Evolutionary conservation across 2,797 vertebrate species (phyloP), one percentile per base, ranked within the genome.

Genomic region (Rallus crepitans): DNA sequence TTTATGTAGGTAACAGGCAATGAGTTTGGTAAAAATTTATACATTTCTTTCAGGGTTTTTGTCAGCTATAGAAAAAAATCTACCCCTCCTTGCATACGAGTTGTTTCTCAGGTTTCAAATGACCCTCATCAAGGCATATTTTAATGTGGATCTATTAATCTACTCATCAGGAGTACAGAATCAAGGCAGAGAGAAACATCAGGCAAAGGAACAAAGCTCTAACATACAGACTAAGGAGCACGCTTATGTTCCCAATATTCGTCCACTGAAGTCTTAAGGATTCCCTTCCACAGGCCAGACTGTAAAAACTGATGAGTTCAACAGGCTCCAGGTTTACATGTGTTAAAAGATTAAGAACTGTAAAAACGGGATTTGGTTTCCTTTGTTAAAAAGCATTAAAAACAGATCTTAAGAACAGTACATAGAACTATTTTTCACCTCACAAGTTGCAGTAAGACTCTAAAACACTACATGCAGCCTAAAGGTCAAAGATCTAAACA

Each of bases 171-270:
- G 39, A 63, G 15, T 12, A 64, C 35, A 50, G 33, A 64, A 30
- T 6, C 42, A 47, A 33, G 24, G 56, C 10, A 76, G 19, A 65
- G 33, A 57, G 66, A 45, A 68, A 27, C 25, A 83, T 1, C 24
- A 69, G 23, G 64, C 23, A 73, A 59, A 42, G 1, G 1, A 84
- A 80, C 11, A 83, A 85, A 89, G 15, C 20, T 0, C 0, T 7
- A 56, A 18, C 16, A 6, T 0, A 12, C 6, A 47, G 60, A 6
- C 53, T 17, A 20, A 73, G n/a, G 14, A 92, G 28, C 4, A 2
- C 1, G 9, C 15, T 1, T 2, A 4, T 11, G 30, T 68, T 19
- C 15, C 17, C 12, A 45, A 15, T 20, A 40, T 21, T 15, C 23
- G 7, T 9, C 23, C 37, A 23, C 21, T 5, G 25, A 63, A 64